Conservation (phyloP, 2,888 invertebrate species). For the Chaitophorus viminalis region DNA sequence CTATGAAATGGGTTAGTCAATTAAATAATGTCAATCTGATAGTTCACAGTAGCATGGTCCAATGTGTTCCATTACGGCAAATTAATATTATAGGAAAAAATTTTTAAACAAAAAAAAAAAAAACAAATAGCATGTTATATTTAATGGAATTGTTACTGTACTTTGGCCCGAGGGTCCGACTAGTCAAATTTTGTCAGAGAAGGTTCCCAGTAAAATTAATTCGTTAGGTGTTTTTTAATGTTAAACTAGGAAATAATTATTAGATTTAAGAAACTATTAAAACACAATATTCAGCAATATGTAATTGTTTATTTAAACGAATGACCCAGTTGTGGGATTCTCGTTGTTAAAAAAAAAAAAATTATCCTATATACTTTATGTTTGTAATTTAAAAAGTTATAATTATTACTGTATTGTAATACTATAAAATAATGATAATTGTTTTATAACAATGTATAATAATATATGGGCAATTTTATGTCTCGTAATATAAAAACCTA, state of each 20-base stretch:
- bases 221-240: conserved; percentile 41
- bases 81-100: conserved; percentile 9
- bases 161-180: conserved; percentile 59
- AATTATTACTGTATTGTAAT: conserved; percentile 55
- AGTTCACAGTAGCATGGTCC: conserved; percentile 61
- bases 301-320: conserved; percentile 44
- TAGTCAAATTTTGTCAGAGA: conserved; percentile 55
- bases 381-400: conserved; percentile 57
- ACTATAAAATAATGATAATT: conserved; percentile 47
- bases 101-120: background rate
- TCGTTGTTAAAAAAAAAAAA: conserved; percentile 37
- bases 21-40: conserved; percentile 43
- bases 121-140: conserved; percentile 27
- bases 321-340: conserved; percentile 35
- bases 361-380: conserved; percentile 52
- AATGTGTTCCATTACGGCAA: conserved; percentile 46
- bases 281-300: conserved; percentile 40
- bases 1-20: conserved; percentile 39
- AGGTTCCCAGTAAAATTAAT: conserved; percentile 50
- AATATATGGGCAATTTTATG: conserved; percentile 40
- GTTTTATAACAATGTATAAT: conserved; percentile 55
- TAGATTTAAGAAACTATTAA: conserved; percentile 48
- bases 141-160: conserved; percentile 46
- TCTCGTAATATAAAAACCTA: conserved; percentile 41
- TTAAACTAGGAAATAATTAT: conserved; percentile 48